Evolutionary conservation across 1,140 invertebrate species (phyloP).

Genomic region (Drosophila rhopaloa): DNA sequence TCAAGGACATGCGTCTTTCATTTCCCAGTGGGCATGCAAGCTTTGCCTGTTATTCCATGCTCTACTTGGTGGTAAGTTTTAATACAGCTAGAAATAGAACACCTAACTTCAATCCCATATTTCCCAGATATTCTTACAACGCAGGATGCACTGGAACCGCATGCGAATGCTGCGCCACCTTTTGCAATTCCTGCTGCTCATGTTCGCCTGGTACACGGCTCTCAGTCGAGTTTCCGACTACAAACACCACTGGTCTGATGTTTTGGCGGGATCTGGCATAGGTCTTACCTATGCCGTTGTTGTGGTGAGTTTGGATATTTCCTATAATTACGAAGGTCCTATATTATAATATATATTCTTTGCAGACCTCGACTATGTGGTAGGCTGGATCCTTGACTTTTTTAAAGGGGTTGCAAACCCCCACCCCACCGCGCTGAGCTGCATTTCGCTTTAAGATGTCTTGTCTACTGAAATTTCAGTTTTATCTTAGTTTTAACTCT

Average conservation of each 20-base stretch:
- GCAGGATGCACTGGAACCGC: conserved; percentile 89
- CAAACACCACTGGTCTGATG: conserved; percentile 95
- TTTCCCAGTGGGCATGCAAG: conserved; percentile 94
- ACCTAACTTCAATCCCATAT: background rate
- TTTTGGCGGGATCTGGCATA: conserved; percentile 86
- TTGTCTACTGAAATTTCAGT: conserved; percentile 38
- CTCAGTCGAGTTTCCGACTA: conserved; percentile 96
- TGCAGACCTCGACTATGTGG: conserved; percentile 63
- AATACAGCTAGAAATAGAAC: background rate
- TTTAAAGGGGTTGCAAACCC: conserved; percentile 34
- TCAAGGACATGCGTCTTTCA: conserved; percentile 91
- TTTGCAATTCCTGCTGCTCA: conserved; percentile 89
- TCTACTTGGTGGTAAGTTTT: conserved; percentile 90
- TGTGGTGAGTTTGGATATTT: conserved; percentile 85
- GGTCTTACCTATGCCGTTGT: conserved; percentile 86
- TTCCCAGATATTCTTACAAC: conserved; percentile 93
- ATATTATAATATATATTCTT: background rate
- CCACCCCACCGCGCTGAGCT: conserved; percentile 18
- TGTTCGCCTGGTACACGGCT: conserved; percentile 92
- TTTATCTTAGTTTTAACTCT: conserved; percentile 38
- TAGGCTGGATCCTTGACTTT: conserved; percentile 27
- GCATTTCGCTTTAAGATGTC: conserved; percentile 51
- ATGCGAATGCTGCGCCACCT: conserved; percentile 90
- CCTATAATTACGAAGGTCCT: background rate
- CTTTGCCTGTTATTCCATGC: conserved; percentile 92